A percentile compares a stretch with the other conserved stretches of the same genome.
Conservation (phyloP, 2,888 invertebrate genomes). For the Caenorhabditis macrosperma region DNA sequence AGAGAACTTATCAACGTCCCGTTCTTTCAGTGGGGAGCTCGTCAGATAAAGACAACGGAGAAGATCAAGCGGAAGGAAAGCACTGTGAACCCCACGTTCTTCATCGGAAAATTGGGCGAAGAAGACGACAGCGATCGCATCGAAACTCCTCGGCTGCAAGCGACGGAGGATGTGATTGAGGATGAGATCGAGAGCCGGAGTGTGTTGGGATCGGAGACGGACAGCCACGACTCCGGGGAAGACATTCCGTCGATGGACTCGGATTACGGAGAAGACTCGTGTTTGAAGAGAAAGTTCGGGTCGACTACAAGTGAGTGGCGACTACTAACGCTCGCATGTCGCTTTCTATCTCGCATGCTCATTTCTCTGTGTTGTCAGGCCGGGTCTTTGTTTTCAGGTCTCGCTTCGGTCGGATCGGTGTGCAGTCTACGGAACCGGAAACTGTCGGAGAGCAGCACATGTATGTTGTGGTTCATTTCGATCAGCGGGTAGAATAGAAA, state of each 20-base stretch:
- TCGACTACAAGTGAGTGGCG: slow-evolving; percentile 51
- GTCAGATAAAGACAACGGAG: slow-evolving; percentile 74
- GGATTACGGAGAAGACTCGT: slow-evolving; percentile 41
- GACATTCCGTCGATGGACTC: slow-evolving; percentile 47
- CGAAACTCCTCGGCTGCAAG: slow-evolving; percentile 38
- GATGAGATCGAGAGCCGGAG: slow-evolving; percentile 31
- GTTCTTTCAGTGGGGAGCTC: slow-evolving; percentile 76
- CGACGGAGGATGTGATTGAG: slow-evolving; percentile 16
- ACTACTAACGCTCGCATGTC: slow-evolving; percentile 10
- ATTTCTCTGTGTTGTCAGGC: slow-evolving; percentile 34
- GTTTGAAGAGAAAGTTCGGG: slow-evolving; percentile 53
- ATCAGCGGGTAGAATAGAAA: slow-evolving; percentile 6
- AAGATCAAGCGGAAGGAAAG: slow-evolving; percentile 66
- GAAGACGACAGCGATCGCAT: slow-evolving; percentile 35
- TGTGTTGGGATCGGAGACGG: slow-evolving; percentile 24
- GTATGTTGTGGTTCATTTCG: slow-evolving; percentile 55
- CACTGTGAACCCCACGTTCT: slow-evolving; percentile 23
- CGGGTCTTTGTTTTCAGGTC: slow-evolving; percentile 60
- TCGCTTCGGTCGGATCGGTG: slow-evolving; percentile 63
- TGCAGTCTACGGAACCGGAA: slow-evolving; percentile 61
- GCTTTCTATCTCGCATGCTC: slow-evolving; percentile 19
- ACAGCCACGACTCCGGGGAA: slow-evolving; percentile 49
- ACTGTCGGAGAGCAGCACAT: slow-evolving; percentile 61
- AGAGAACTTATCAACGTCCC: background rate
- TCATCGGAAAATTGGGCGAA: slow-evolving; percentile 12